phyloP scores from a whole-genome alignment of 2,888 invertebrate genomes.

The Nyleta sp. region DNA sequence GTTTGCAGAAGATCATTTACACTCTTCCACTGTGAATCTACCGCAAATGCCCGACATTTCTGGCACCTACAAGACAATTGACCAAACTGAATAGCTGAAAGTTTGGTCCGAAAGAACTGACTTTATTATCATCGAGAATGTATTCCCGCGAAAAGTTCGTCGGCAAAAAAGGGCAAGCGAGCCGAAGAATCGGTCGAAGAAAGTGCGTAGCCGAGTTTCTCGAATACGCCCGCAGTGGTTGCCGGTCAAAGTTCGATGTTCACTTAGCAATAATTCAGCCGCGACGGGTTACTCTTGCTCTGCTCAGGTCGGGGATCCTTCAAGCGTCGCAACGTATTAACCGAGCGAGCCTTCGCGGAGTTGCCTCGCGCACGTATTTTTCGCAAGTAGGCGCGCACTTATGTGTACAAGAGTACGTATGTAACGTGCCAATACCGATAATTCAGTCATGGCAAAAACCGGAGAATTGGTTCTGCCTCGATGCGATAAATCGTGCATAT shows the following conservation, averaged over 20 bases:
- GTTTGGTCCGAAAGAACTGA: too few relatives aligned
- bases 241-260: conserved; percentile 76
- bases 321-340: conserved; percentile 67
- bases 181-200: conserved; percentile 21
- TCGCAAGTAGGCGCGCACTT: conserved; percentile 67
- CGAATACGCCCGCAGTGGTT: conserved; percentile 52
- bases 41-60: too few relatives aligned
- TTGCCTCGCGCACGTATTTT: conserved; percentile 52
- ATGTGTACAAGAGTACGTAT: conserved; percentile 68
- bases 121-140: too few relatives aligned
- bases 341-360: conserved; percentile 52
- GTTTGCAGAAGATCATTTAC: background rate
- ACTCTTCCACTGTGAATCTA: too few relatives aligned
- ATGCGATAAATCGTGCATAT: conserved; percentile 69
- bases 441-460: conserved; percentile 77
- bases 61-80: too few relatives aligned
- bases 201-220: conserved; percentile 45
- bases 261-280: conserved; percentile 78
- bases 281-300: conserved; percentile 69
- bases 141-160: background rate
- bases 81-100: too few relatives aligned
- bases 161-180: too few relatives aligned
- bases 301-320: conserved; percentile 67
- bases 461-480: conserved; percentile 72
- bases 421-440: conserved; percentile 80